A percentile compares a stretch with the other conserved stretches of the same genome.
Evolutionary conservation across 1,140 invertebrate genomes (phyloP).

Genomic region (Eriosoma lanigerum): DNA sequence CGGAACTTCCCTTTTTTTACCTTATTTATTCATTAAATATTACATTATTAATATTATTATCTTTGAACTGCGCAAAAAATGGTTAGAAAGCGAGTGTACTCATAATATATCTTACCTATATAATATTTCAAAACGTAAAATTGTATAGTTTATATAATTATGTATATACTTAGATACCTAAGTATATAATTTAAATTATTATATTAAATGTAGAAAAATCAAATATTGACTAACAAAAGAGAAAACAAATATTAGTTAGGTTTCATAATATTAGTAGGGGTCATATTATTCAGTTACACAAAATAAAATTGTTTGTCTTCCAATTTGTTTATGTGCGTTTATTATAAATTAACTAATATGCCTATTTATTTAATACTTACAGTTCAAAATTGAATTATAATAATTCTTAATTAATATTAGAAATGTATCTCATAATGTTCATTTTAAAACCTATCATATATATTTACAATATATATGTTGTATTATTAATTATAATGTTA

Average conservation of each 20-base stretch:
- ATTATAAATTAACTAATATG: constrained; percentile 8
- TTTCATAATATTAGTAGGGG: neutral
- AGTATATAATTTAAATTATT: constrained; percentile 1
- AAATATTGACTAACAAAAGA: neutral
- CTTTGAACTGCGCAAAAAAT: neutral
- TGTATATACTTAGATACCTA: neutral
- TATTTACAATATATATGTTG: too few relatives aligned
- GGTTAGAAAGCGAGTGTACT: constrained; percentile 4
- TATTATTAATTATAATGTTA: too few relatives aligned
- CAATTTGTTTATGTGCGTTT: constrained; percentile 18
- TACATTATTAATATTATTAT: neutral
- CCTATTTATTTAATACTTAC: too few relatives aligned
- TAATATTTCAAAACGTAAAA: constrained; percentile 6
- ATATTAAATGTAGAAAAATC: neutral
- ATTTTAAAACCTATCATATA: too few relatives aligned
- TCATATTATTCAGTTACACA: constrained; percentile 10
- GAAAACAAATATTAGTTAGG: constrained; percentile 2
- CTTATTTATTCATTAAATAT: neutral
- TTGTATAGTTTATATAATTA: neutral
- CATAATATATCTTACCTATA: neutral
- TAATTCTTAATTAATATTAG: too few relatives aligned
- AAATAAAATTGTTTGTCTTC: constrained; percentile 36
- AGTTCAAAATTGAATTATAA: too few relatives aligned
- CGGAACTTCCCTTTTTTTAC: neutral
- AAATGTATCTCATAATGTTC: too few relatives aligned